A percentile compares a stretch with the other conserved stretches of the same genome.
These are phyloP conservation scores for Orestias chungarensis DNA, from an alignment of 2,797 vertebrate species.

Conservation along the genomic window DNA sequence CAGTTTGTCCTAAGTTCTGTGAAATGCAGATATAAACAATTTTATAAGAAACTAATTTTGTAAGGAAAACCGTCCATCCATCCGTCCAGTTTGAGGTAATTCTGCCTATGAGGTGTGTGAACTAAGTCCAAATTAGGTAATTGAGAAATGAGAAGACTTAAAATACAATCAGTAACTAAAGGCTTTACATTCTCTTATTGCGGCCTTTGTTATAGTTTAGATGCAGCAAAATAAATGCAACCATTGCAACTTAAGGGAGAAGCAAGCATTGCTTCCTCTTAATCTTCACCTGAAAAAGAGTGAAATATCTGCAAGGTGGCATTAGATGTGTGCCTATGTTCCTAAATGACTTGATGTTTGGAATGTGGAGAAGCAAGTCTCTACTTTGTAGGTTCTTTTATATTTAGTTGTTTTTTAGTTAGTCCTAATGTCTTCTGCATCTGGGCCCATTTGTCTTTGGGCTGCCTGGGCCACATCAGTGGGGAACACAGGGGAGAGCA, in stretches of 20 bases:
- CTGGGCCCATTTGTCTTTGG: constrained; percentile 71
- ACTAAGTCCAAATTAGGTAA: not conserved
- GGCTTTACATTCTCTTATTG: not conserved
- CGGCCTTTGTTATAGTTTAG: not conserved
- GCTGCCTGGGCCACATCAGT: constrained; percentile 70
- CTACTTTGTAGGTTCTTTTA: constrained; percentile 71
- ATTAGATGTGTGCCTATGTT: constrained; percentile 62
- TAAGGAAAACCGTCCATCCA: not conserved
- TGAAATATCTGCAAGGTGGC: constrained; percentile 52
- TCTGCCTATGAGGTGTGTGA: no score
- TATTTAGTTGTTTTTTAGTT: constrained; percentile 72
- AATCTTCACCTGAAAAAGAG: constrained; percentile 34
- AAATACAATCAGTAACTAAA: not conserved
- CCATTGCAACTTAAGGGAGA: not conserved
- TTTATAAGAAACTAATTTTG: not conserved
- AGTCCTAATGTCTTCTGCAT: constrained; percentile 75
- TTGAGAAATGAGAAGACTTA: not conserved
- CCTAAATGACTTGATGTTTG: constrained; percentile 70
- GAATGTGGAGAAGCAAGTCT: constrained; percentile 71
- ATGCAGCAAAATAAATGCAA: not conserved
- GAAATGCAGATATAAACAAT: not conserved
- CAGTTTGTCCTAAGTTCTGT: not conserved
- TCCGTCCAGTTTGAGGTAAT: no score
- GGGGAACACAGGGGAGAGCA: constrained; percentile 48
- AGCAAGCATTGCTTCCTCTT: constrained; percentile 16